phyloP scores from a whole-genome alignment of 2,888 invertebrate species.

The Eupithecia tripunctaria region DNA sequence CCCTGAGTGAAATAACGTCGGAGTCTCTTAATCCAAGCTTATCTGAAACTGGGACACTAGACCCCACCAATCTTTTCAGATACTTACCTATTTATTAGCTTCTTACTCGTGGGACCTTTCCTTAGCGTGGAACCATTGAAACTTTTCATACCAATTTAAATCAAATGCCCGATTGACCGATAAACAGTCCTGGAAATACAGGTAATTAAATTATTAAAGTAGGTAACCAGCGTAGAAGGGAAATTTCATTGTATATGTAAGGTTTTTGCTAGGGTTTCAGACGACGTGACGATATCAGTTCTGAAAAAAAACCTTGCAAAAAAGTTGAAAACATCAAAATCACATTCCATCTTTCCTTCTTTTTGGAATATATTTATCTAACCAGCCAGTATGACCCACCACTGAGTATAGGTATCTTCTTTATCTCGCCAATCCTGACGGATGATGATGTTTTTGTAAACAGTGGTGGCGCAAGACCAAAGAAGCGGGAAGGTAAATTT shows the following conservation, averaged over 20 bases:
- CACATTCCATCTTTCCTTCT: background rate
- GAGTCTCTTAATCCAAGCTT: conserved; percentile 51
- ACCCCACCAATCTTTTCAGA: conserved; percentile 37
- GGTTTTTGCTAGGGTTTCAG: too few species aligned
- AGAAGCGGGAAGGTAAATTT: too few species aligned
- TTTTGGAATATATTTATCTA: too few species aligned
- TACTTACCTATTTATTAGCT: conserved; percentile 40
- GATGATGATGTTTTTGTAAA: too few species aligned
- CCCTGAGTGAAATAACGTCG: conserved; percentile 43
- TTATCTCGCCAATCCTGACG: too few species aligned
- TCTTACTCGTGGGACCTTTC: conserved; percentile 31
- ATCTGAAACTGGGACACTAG: conserved; percentile 48
- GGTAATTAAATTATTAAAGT: background rate
- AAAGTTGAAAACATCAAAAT: background rate
- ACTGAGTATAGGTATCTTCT: too few species aligned
- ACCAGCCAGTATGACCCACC: too few species aligned
- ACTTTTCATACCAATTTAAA: conserved; percentile 33
- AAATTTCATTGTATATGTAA: background rate
- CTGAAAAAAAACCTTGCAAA: background rate
- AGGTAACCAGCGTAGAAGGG: background rate
- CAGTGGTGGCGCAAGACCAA: too few species aligned
- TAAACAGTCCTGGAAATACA: conserved; percentile 6
- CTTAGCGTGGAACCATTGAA: conserved; percentile 21
- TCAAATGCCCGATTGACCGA: conserved; percentile 16
- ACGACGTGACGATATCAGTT: too few species aligned